Evolutionary conservation across 2,113 vertebrate genomes (phyloP), one percentile per base, ranked within the genome.

Genomic region (Periophthalmodon schlosseri): DNA sequence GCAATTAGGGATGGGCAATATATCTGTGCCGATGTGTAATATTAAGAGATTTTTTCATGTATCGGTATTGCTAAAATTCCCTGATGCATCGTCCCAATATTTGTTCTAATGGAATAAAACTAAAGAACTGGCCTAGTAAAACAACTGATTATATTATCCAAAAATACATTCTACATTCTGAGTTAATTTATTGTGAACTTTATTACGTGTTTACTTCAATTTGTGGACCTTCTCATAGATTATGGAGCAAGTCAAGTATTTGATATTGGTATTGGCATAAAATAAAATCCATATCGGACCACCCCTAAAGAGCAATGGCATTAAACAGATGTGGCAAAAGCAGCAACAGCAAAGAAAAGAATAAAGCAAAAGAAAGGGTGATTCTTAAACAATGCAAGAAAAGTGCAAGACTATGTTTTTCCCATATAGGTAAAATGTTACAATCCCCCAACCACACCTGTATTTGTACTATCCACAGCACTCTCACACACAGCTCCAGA

Each of bases 401-500:
- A 74, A 49, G 14, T 6, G 33, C 14, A 63, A 44, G 69, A 68
- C 69, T 46, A 54, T 64, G 44, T 44, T 15, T 57, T 12, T 63
- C 39, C 24, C 24, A 63, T 34, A 18, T 14, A 9, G 28, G 24
- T 28, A 28, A 28, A 28, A 28, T 28, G 28, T 28, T 28, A 28
- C 3, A 18, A 34, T 4, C 2, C 33, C 33, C 10, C 8, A 65
- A 24, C 20, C 33, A 36, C 16, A 68, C 10, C 60, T 73, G 73
- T 50, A 75, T 11, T 70, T 81, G 72, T 80, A 70, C 70, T 73
- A 49, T 34, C 69, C 83, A 80, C 77, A 73, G 77, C 68, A 78
- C 46, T 66, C 18, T 56, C 15, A 24, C 20, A 58, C 69, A 68
- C 36, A 16, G 49, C 16, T 24, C 36, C 2, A 23, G 2, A 47